These are phyloP conservation scores for Salvelinus namaycush DNA, from an alignment of 2,113 vertebrate species.

Conservation along the genomic window DNA sequence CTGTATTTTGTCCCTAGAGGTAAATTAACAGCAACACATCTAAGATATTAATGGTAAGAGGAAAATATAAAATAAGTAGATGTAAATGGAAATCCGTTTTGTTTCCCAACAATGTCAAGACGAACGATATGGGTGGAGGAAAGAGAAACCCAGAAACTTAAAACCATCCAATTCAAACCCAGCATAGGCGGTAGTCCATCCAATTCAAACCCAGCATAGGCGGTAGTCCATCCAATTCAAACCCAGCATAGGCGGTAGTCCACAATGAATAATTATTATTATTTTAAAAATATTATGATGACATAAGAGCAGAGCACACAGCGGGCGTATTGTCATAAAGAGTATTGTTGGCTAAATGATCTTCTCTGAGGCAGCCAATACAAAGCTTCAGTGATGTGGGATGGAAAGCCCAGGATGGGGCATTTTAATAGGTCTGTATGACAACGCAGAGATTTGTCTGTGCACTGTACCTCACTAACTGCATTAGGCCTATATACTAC, in stretches of 20 bases:
- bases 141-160: background rate
- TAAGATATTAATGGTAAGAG: too few species aligned
- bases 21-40: too few species aligned
- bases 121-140: background rate
- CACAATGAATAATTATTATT: too few species aligned
- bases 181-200: background rate
- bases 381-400: background rate
- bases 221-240: too few species aligned
- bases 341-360: background rate
- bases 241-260: too few species aligned
- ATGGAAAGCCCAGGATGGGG: too few species aligned
- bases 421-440: conserved; percentile 18
- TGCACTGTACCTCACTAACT: conserved; percentile 26
- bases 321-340: background rate
- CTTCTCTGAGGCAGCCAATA: background rate
- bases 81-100: background rate
- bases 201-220: background rate
- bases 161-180: background rate
- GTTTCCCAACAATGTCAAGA: background rate
- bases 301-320: background rate
- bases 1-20: too few species aligned
- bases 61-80: too few species aligned
- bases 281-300: too few species aligned
- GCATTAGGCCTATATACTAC: conserved; percentile 6
- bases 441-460: conserved; percentile 1